Evolutionary conservation across 92 coral and sea anemone species (phyloP), one percentile per base, ranked within the genome.

Genomic region (Heliopora coerulea): DNA sequence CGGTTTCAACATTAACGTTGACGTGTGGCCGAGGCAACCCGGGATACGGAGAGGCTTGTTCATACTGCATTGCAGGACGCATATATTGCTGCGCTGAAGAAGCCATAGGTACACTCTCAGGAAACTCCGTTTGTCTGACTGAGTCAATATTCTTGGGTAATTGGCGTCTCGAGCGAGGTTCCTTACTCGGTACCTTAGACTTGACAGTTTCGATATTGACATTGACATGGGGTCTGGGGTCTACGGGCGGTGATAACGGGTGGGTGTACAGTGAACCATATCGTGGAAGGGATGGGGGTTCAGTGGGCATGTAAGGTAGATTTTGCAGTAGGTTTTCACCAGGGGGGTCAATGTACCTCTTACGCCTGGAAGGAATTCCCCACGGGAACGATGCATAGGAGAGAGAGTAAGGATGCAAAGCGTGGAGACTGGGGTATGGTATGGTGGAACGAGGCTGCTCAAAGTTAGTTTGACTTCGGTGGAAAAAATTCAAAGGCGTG

Each of bases 171-270:
- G 33, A 6, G 3, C 77, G 62, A 23, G 39, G 58, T 33, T 33
- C 62, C 17, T 40, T 19, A 20, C 58, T 25, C 25, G 95, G 95
- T 44, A 95, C 82, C 19, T 56, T 49, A 23, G 99, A 95, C 62
- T 92, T 88, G 48, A 86, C 88, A 0, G 99, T 83, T 54, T 95
- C 89, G 35, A 95, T 91, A 69, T 90, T 95, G n/a, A 95, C 88
- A 41, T 86, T 90, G 15, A 95, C 99, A 52, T 75, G 88, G 4
- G 99, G 99, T 40, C 91, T 7, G 49, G 26, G 31, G 20, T 29
- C 74, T 28, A 68, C 73, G n/a, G 70, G 41, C 13, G 83, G 70
- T 17, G 84, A 64, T 28, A 62, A 73, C 23, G 78, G 82, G 60
- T 57, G 79, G 30, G 29, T 23, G 18, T 13, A 23, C 30, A 31